Evolutionary conservation across 2,888 invertebrate genomes (phyloP).

Genomic region (Oligia fasciuncula): DNA sequence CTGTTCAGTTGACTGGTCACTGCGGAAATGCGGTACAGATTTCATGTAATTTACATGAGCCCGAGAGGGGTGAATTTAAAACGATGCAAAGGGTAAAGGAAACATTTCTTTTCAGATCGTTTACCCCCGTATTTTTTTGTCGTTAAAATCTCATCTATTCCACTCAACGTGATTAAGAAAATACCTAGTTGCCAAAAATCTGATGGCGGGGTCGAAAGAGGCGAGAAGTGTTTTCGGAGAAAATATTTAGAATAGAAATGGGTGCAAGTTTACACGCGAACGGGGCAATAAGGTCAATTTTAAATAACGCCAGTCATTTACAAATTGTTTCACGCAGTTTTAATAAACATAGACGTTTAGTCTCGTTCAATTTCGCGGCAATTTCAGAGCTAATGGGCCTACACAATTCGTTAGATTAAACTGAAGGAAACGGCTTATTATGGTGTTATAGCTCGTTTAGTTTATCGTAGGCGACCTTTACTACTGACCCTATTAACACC

Average conservation of each 20-base stretch:
- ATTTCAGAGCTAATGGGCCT: constrained; percentile 39
- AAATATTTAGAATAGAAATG: neutral
- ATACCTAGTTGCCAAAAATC: constrained; percentile 4
- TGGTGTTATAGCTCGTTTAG: constrained; percentile 35
- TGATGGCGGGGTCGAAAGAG: neutral
- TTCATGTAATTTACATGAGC: neutral
- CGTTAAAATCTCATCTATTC: constrained; percentile 31
- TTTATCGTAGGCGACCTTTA: constrained; percentile 46
- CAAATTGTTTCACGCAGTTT: constrained; percentile 47
- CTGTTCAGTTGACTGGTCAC: constrained; percentile 17
- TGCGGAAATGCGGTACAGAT: constrained; percentile 17
- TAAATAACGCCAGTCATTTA: constrained; percentile 15
- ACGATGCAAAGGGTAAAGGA: neutral
- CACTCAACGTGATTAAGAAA: constrained; percentile 1
- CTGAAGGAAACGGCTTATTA: constrained; percentile 52
- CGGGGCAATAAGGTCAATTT: constrained; percentile 31
- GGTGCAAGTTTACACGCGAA: neutral
- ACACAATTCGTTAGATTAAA: constrained; percentile 47
- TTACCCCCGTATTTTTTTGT: neutral
- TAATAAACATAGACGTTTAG: constrained; percentile 32
- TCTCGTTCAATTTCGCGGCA: constrained; percentile 42
- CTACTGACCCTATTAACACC: constrained; percentile 45
- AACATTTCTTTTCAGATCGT: constrained; percentile 1
- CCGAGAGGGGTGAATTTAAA: constrained; percentile 14
- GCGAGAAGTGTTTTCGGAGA: neutral